These are phyloP conservation scores for Metellina segmentata DNA, from an alignment of 2,888 invertebrate genomes.

Conservation along the genomic window DNA sequence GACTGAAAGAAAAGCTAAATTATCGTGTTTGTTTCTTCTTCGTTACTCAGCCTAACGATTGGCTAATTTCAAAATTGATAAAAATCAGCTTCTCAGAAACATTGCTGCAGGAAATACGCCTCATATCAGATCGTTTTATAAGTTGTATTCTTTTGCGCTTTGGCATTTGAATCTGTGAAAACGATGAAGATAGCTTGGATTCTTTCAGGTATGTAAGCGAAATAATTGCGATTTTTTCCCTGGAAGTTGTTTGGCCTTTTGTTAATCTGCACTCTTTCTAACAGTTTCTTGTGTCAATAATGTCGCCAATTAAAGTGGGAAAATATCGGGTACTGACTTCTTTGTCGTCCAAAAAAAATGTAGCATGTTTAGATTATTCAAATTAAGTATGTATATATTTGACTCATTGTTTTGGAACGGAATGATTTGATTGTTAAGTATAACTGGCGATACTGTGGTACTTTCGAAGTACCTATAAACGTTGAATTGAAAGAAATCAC, in stretches of 20 bases:
- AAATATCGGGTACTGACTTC: too few species aligned
- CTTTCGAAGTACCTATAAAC: too few species aligned
- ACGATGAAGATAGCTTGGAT: conserved; percentile 32
- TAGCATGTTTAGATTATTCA: too few species aligned
- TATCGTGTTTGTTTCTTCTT: conserved; percentile 16
- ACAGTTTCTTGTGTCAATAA: not conserved
- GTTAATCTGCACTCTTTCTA: not conserved
- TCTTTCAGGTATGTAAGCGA: conserved; percentile 26
- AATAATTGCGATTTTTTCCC: not conserved
- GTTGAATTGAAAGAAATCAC: too few species aligned
- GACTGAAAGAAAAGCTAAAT: not conserved
- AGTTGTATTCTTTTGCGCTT: not conserved
- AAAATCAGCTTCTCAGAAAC: conserved; percentile 39
- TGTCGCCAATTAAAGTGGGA: not conserved
- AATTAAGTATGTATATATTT: too few species aligned
- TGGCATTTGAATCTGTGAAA: conserved; percentile 6
- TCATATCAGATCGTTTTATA: not conserved
- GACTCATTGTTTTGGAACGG: too few species aligned
- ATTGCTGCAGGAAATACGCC: conserved; percentile 25
- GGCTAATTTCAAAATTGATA: conserved; percentile 22
- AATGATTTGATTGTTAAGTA: too few species aligned
- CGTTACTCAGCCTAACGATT: conserved; percentile 10
- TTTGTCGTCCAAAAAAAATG: too few species aligned
- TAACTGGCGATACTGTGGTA: too few species aligned
- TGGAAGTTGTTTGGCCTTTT: too few species aligned